phyloP scores from a whole-genome alignment of 1,140 invertebrate species.

The Drosophila equinoxialis region DNA sequence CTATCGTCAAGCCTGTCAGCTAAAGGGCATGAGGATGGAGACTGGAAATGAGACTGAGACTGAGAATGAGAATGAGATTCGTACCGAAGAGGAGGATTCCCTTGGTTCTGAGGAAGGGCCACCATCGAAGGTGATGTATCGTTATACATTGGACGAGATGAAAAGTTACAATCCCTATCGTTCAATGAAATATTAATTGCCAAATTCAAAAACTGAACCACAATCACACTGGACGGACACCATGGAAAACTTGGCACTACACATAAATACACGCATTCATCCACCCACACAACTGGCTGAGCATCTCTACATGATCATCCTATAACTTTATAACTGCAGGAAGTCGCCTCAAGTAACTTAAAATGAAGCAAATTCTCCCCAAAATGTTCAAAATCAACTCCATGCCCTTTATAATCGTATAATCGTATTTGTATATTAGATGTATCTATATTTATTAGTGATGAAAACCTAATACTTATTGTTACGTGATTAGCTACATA shows the following conservation, averaged over 20 bases:
- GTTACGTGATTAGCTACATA: neutral
- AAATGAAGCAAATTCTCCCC: neutral
- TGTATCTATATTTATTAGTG: neutral
- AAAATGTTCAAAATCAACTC: neutral
- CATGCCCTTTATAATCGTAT: no score
- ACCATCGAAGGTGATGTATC: constrained; percentile 42
- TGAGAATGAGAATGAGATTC: constrained; percentile 26
- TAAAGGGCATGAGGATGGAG: constrained; percentile 58
- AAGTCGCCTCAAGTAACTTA: no score
- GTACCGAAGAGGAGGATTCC: constrained; percentile 54
- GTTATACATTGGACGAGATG: constrained; percentile 71
- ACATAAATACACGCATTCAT: neutral
- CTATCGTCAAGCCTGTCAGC: constrained; percentile 61
- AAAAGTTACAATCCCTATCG: constrained; percentile 73
- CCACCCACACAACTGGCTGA: neutral
- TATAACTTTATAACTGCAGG: no score
- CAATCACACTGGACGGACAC: neutral
- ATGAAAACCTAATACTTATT: neutral
- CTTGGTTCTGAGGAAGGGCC: constrained; percentile 56
- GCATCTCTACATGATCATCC: no score
- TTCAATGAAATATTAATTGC: constrained; percentile 55
- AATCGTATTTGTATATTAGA: constrained; percentile 16
- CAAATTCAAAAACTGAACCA: constrained; percentile 16
- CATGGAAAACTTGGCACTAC: neutral
- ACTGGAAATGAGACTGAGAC: neutral